Percentiles rank a stretch among this genome's conserved stretches.
phyloP scores from a whole-genome alignment of 1,140 invertebrate genomes.

The Brevipalpus yothersi region DNA sequence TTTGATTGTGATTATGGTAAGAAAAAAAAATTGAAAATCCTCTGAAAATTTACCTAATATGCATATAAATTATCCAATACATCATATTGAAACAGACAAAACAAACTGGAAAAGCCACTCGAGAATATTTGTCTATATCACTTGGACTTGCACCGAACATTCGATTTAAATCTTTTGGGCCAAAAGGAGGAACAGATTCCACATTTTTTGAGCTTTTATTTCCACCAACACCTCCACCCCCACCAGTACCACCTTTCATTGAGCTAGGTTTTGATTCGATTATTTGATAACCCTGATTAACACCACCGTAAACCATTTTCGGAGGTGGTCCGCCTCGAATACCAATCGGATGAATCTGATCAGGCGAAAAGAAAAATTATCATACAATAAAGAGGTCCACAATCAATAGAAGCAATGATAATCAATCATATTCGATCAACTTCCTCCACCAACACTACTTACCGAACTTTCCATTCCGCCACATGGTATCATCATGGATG shows the following conservation, averaged over 20 bases:
- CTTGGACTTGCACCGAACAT: conserved; percentile 67
- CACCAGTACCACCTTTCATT: neutral
- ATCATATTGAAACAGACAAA: conserved; percentile 92
- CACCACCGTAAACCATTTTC: neutral
- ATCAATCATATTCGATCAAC: no score
- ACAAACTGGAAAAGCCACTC: conserved; percentile 83
- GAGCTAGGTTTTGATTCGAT: neutral
- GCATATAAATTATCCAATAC: conserved; percentile 92
- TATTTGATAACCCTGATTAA: neutral
- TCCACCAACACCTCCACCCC: neutral
- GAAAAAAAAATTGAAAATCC: no score
- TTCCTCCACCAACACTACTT: no score
- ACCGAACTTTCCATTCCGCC: no score
- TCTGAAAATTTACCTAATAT: conserved; percentile 30
- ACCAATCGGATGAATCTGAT: neutral
- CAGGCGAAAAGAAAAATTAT: neutral
- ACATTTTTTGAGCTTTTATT: neutral
- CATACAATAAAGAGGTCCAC: no score
- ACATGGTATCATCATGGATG: no score
- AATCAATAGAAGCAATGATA: no score
- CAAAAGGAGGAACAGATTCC: neutral
- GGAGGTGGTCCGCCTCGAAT: neutral
- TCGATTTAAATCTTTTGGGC: conserved; percentile 38
- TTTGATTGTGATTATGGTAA: no score
- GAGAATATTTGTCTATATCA: conserved; percentile 86